Percentiles rank a stretch among this genome's conserved stretches.
phyloP scores from a whole-genome alignment of 2,888 invertebrate species.

The Agonopterix subpropinquella region DNA sequence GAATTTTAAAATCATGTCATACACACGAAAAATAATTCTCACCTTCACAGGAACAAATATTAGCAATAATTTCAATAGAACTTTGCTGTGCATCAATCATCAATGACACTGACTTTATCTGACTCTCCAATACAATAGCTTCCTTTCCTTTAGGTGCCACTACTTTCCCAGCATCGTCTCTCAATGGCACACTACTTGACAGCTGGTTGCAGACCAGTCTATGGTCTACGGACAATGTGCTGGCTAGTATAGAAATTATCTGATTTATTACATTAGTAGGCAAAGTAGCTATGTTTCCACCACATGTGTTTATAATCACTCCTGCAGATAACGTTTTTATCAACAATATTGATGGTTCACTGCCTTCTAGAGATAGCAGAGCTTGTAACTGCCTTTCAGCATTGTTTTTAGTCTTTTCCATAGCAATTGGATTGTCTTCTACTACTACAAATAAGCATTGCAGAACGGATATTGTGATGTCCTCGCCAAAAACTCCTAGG shows the following conservation, averaged over 20 bases:
- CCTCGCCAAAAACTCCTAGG: conserved; percentile 70
- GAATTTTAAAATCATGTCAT: not conserved
- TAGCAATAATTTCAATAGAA: conserved; percentile 82
- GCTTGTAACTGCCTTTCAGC: conserved; percentile 58
- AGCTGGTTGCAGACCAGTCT: conserved; percentile 63
- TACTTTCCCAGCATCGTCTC: conserved; percentile 37
- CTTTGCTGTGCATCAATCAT: conserved; percentile 81
- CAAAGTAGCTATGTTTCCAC: conserved; percentile 49
- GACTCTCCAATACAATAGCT: conserved; percentile 56
- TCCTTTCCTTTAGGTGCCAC: conserved; percentile 47
- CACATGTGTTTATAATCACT: conserved; percentile 72
- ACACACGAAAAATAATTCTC: conserved; percentile 14
- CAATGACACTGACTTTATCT: conserved; percentile 65
- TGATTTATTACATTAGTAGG: conserved; percentile 63
- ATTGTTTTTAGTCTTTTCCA: conserved; percentile 67
- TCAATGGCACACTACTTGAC: conserved; percentile 63
- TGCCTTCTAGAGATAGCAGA: conserved; percentile 53
- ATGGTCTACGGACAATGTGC: conserved; percentile 72
- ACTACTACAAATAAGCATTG: conserved; percentile 83
- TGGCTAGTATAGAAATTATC: conserved; percentile 68
- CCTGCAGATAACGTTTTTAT: conserved; percentile 77
- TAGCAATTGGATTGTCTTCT: conserved; percentile 80
- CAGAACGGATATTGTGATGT: conserved; percentile 73
- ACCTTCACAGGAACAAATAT: conserved; percentile 81
- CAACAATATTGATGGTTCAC: conserved; percentile 53